phyloP scores from a whole-genome alignment of 1,140 invertebrate species.

The Drosophila orena region DNA sequence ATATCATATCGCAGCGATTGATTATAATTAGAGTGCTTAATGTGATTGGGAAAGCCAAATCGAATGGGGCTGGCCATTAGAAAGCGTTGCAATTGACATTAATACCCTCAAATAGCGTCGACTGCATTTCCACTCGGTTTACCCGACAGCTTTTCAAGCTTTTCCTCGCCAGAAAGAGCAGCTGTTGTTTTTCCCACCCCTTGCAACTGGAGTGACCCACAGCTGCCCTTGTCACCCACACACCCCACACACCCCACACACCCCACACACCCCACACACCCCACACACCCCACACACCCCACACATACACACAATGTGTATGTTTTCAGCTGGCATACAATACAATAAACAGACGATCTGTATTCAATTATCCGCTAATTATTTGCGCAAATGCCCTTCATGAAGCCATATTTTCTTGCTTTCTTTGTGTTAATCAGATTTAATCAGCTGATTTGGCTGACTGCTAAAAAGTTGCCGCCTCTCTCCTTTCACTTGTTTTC shows the following conservation, averaged over 20 bases:
- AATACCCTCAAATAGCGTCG: slow-evolving; percentile 44
- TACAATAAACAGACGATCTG: slow-evolving; percentile 19
- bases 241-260: background rate
- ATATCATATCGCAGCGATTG: slow-evolving; percentile 26
- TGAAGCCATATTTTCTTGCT: slow-evolving; percentile 20
- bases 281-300: background rate
- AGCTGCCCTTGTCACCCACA: slow-evolving; percentile 6
- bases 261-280: background rate
- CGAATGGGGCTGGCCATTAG: slow-evolving; percentile 18
- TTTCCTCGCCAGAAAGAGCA: background rate
- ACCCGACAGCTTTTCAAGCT: background rate
- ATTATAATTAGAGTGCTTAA: slow-evolving; percentile 52
- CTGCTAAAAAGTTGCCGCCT: slow-evolving; percentile 21
- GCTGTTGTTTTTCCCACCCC: background rate
- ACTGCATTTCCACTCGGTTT: slow-evolving; percentile 23
- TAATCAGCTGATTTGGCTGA: slow-evolving; percentile 39
- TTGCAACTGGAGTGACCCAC: slow-evolving; percentile 2
- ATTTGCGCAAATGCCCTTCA: slow-evolving; percentile 30
- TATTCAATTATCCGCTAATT: slow-evolving; percentile 55
- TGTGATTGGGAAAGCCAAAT: slow-evolving; percentile 20
- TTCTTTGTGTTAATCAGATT: slow-evolving; percentile 46
- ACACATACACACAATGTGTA: too few relatives aligned
- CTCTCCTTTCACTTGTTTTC: slow-evolving; percentile 20
- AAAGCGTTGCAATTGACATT: slow-evolving; percentile 52
- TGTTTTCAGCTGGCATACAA: slow-evolving; percentile 42